phyloP scores from a whole-genome alignment of 2,888 invertebrate genomes.

The Litoditis marina region DNA sequence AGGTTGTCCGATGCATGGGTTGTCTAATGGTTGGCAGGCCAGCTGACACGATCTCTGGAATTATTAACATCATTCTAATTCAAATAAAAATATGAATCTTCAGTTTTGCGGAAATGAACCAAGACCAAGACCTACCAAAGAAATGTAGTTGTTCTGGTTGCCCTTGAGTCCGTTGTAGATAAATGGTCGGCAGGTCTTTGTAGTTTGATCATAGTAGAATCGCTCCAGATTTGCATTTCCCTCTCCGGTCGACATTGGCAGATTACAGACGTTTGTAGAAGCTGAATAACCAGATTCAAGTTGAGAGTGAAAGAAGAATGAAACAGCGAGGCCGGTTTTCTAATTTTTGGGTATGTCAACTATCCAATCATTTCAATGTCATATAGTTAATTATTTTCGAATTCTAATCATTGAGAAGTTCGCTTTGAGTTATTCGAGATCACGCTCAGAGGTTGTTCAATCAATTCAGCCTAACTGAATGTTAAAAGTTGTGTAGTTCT shows the following conservation, averaged over 20 bases:
- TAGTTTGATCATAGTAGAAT: conserved; percentile 53
- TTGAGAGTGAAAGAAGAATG: too few species aligned
- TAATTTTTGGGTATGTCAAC: too few species aligned
- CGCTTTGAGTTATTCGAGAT: too few species aligned
- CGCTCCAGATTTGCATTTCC: conserved; percentile 58
- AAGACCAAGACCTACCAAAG: conserved; percentile 32
- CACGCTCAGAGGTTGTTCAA: too few species aligned
- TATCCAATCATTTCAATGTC: too few species aligned
- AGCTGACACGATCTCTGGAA: conserved; percentile 58
- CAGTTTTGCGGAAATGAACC: not conserved
- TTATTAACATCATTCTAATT: not conserved
- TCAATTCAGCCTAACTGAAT: too few species aligned
- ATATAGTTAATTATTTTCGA: too few species aligned
- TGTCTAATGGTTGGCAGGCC: conserved; percentile 59
- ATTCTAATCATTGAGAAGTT: too few species aligned
- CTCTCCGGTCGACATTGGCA: conserved; percentile 60
- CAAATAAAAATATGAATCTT: too few species aligned
- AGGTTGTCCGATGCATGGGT: conserved; percentile 62
- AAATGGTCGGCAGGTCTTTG: conserved; percentile 56
- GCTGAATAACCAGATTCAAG: conserved; percentile 40
- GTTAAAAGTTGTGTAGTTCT: not conserved
- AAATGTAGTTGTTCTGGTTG: conserved; percentile 61
- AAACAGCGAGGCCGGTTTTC: not conserved
- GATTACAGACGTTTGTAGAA: conserved; percentile 53
- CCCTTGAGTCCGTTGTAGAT: conserved; percentile 60